phyloP scores from a whole-genome alignment of 2,888 invertebrate genomes.

The Synanthedon andrenaeformis region DNA sequence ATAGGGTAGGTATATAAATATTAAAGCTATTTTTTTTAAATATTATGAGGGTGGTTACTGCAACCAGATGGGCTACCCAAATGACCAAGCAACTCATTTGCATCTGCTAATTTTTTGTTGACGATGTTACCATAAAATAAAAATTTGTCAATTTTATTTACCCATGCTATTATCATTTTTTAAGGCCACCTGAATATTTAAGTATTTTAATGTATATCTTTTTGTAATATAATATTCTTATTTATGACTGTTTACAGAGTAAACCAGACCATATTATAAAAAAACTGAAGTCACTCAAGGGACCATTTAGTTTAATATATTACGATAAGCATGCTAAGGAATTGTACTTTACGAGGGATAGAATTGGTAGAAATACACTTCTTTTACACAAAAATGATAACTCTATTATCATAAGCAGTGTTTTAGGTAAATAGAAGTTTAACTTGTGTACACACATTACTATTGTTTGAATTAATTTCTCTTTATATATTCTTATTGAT shows the following conservation, averaged over 20 bases:
- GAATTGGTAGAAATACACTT: constrained; percentile 87
- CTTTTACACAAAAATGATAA: constrained; percentile 67
- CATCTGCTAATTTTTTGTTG: too few relatives aligned
- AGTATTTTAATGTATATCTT: too few relatives aligned
- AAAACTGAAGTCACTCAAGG: constrained; percentile 74
- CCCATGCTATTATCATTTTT: too few relatives aligned
- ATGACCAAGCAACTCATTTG: too few relatives aligned
- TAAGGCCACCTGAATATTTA: too few relatives aligned
- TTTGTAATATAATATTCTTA: constrained; percentile 34
- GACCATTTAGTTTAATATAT: constrained; percentile 88
- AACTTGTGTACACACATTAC: not conserved
- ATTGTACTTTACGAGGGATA: constrained; percentile 88
- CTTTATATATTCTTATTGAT: not conserved
- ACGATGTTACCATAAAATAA: too few relatives aligned
- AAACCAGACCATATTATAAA: constrained; percentile 28
- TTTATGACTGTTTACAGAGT: constrained; percentile 13
- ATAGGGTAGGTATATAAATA: too few relatives aligned
- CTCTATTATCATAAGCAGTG: constrained; percentile 63
- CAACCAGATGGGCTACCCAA: too few relatives aligned
- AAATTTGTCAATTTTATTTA: too few relatives aligned
- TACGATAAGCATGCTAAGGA: constrained; percentile 69
- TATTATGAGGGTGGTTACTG: too few relatives aligned
- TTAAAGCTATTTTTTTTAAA: too few relatives aligned
- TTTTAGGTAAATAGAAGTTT: constrained; percentile 41
- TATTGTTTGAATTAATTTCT: not conserved